These are phyloP conservation scores for Cheiracanthium punctorium DNA, from an alignment of 2,888 invertebrate species.

Conservation along the genomic window DNA sequence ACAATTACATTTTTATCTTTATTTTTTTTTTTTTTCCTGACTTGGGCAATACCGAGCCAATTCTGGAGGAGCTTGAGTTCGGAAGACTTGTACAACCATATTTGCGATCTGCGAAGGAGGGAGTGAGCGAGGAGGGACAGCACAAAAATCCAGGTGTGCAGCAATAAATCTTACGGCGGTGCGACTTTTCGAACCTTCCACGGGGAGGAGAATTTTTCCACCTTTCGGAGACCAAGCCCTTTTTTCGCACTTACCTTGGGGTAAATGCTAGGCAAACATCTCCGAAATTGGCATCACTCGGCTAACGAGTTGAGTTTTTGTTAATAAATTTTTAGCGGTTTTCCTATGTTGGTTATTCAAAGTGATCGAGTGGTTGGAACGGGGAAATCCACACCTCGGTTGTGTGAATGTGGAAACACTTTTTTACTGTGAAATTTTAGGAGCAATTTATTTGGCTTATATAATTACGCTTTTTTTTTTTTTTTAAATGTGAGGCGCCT, in stretches of 20 bases:
- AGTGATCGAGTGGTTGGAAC: not conserved
- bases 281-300: slow-evolving; percentile 63
- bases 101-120: slow-evolving; percentile 31
- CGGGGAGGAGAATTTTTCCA: slow-evolving; percentile 36
- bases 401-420: not conserved
- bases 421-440: not conserved
- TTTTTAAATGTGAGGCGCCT: not conserved
- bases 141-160: slow-evolving; percentile 67
- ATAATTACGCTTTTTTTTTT: not conserved
- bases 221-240: slow-evolving; percentile 52
- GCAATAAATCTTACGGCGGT: slow-evolving; percentile 65
- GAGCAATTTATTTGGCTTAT: not conserved
- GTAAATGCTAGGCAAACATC: slow-evolving; percentile 49
- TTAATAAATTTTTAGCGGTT: slow-evolving; percentile 44
- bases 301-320: slow-evolving; percentile 53
- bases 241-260: slow-evolving; percentile 67
- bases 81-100: slow-evolving; percentile 19
- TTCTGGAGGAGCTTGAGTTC: not conserved
- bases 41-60: slow-evolving; percentile 36
- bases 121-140: slow-evolving; percentile 14
- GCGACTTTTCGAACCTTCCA: slow-evolving; percentile 14
- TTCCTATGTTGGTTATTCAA: not conserved
- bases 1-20: no score
- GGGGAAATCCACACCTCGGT: not conserved
- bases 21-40: no score